phyloP scores from a whole-genome alignment of 2,797 vertebrate genomes.

The Silurus aristotelis region DNA sequence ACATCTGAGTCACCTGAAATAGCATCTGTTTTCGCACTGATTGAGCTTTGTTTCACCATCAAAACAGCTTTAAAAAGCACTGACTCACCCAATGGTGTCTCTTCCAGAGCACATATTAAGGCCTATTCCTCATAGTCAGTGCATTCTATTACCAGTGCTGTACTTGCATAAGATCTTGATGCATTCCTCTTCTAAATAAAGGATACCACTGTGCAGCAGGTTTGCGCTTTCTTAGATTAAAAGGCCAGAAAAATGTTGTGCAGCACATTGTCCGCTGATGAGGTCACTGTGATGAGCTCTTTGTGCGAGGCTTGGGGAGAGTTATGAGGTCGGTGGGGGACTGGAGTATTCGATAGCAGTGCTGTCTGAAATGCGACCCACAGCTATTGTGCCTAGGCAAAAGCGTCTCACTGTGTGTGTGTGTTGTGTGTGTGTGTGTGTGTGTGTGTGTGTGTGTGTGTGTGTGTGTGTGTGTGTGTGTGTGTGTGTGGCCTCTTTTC shows the following conservation, averaged over 20 bases:
- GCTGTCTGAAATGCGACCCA: conserved; percentile 36
- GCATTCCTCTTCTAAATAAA: not conserved
- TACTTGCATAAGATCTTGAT: not conserved
- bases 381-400: conserved; percentile 31
- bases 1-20: not conserved
- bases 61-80: not conserved
- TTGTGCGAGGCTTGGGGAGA: not conserved
- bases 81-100: not conserved
- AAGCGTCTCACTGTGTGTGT: conserved; percentile 20
- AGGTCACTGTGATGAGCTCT: conserved; percentile 22
- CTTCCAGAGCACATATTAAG: not conserved
- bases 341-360: conserved; percentile 3
- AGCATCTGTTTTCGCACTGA: not conserved
- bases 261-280: not conserved
- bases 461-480: conserved; percentile 19
- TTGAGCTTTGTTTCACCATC: not conserved
- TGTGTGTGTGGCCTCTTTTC: not conserved
- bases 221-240: not conserved
- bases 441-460: conserved; percentile 10
- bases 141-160: not conserved
- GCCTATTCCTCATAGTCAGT: not conserved
- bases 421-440: conserved; percentile 5
- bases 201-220: not conserved
- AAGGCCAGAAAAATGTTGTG: conserved; percentile 8
- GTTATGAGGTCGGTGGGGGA: conserved; percentile 35